Conservation (phyloP, 2,113 vertebrate genomes). For the Bungarus multicinctus region DNA sequence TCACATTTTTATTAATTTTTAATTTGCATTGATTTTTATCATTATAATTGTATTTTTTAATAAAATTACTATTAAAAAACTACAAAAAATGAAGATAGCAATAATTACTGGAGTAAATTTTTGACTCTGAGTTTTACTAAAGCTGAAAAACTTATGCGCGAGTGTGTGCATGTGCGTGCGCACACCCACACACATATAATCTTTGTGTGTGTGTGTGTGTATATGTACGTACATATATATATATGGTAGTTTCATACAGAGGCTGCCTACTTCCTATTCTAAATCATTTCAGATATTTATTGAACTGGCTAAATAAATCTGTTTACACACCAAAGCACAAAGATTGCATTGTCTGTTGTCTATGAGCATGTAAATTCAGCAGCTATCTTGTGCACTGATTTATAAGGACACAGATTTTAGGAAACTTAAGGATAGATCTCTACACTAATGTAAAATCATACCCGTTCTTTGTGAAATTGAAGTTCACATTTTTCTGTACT, state of each 20-base stretch:
- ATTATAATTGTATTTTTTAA: not conserved
- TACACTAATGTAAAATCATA: not conserved
- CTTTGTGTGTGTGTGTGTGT: too few species aligned
- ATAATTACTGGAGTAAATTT: not conserved
- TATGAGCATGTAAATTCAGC: not conserved
- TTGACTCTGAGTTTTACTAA: not conserved
- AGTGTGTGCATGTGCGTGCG: too few species aligned
- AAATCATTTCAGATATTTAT: not conserved
- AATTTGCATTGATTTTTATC: not conserved
- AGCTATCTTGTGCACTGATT: not conserved
- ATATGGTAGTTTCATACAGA: not conserved
- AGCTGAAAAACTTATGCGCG: not conserved
- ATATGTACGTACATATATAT: too few species aligned
- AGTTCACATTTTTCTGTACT: not conserved
- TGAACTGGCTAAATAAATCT: not conserved
- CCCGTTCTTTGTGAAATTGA: not conserved
- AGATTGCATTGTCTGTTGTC: conserved; percentile 1
- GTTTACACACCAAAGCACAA: not conserved
- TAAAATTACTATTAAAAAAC: not conserved
- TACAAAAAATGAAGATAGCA: not conserved
- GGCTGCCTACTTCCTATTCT: not conserved
- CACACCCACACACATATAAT: too few species aligned
- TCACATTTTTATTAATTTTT: not conserved
- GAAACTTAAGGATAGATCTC: not conserved
- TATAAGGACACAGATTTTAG: not conserved